Conservation (phyloP, 2,888 invertebrate genomes). For the Hartigia nigra region DNA sequence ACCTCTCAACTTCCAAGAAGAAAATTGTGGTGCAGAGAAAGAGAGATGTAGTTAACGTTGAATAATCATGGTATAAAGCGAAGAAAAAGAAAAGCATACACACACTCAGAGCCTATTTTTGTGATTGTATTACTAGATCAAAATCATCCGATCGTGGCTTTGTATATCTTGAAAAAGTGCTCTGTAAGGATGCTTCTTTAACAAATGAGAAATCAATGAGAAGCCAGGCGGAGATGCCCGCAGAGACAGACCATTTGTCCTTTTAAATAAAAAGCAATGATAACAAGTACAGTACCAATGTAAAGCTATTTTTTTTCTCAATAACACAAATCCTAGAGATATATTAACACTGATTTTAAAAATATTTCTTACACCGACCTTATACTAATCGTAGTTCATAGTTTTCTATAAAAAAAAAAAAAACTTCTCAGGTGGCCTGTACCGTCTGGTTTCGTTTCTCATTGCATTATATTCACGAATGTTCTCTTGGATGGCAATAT, state of each 20-base stretch:
- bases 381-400: neutral
- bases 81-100: slow-evolving; percentile 12
- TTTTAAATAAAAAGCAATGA: neutral
- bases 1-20: neutral
- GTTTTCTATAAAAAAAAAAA: neutral
- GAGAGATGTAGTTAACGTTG: slow-evolving; percentile 7
- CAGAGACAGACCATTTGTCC: neutral
- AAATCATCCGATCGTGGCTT: slow-evolving; percentile 17
- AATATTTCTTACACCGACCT: neutral
- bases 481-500: neutral
- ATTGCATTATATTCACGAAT: neutral
- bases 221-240: neutral
- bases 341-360: neutral
- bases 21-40: slow-evolving; percentile 4
- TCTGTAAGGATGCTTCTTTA: neutral
- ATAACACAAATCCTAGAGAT: neutral
- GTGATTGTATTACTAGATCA: slow-evolving; percentile 33
- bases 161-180: neutral
- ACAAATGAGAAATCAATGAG: neutral
- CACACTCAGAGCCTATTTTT: slow-evolving; percentile 44
- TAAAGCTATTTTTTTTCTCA: neutral
- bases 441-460: neutral
- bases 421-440: neutral
- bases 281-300: neutral
- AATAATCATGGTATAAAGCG: neutral